These are phyloP conservation scores for Tribolium castaneum DNA, from an alignment of 1,140 invertebrate genomes.

Conservation along the genomic window DNA sequence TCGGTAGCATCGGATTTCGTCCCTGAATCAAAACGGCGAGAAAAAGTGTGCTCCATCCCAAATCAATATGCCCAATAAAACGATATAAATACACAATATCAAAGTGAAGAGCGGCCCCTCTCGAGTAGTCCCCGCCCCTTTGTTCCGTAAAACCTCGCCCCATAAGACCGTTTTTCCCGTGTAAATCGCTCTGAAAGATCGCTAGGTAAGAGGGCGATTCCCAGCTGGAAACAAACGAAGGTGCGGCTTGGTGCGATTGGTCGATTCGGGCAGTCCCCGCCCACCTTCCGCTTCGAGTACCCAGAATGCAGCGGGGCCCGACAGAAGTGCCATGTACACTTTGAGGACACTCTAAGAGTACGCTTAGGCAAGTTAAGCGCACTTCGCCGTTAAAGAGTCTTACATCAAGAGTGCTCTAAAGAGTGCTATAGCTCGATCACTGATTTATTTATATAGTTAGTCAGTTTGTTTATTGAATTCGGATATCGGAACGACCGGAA, in stretches of 20 bases:
- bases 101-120: conserved; percentile 54
- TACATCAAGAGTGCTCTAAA: conserved; percentile 64
- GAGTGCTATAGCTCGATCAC: conserved; percentile 65
- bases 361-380: conserved; percentile 66
- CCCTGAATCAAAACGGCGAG: conserved; percentile 51
- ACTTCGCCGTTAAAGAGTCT: conserved; percentile 65
- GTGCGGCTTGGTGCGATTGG: conserved; percentile 49
- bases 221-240: neutral
- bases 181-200: neutral
- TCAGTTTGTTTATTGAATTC: conserved; percentile 66
- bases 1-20: neutral
- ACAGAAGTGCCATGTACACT: conserved; percentile 64
- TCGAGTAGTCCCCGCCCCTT: conserved; percentile 24
- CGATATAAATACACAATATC: conserved; percentile 63
- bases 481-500: conserved; percentile 62
- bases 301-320: conserved; percentile 61
- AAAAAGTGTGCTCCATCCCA: conserved; percentile 52
- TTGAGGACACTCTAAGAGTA: conserved; percentile 65
- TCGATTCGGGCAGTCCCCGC: conserved; percentile 44
- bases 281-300: conserved; percentile 58
- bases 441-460: conserved; percentile 67
- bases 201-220: conserved; percentile 10
- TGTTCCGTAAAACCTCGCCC: neutral
- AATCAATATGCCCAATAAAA: conserved; percentile 64
- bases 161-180: neutral